These are phyloP conservation scores for Phymorhynchus buccinoides DNA, from an alignment of 1,140 invertebrate species.

Conservation along the genomic window DNA sequence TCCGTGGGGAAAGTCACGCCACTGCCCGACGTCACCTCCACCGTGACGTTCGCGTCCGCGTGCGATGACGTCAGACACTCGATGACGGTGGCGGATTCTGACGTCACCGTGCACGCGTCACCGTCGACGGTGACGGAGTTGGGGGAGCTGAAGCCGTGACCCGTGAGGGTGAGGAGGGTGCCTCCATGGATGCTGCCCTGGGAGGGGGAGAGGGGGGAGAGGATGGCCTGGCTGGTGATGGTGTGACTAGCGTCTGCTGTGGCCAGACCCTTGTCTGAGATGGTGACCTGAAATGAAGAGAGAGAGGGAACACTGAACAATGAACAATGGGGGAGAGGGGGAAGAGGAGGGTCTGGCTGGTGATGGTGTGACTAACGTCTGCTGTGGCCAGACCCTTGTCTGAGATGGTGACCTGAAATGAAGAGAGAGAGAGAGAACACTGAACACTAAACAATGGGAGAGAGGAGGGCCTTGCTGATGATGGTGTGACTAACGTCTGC, in stretches of 20 bases:
- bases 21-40: slow-evolving; percentile 46
- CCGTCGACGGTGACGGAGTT: slow-evolving; percentile 51
- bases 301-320: too few species aligned
- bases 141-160: slow-evolving; percentile 52
- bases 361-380: too few species aligned
- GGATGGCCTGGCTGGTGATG: slow-evolving; percentile 31
- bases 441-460: too few species aligned
- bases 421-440: too few species aligned
- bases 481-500: too few species aligned
- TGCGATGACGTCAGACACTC: slow-evolving; percentile 51
- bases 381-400: too few species aligned
- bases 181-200: slow-evolving; percentile 52
- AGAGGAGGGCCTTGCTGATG: too few species aligned
- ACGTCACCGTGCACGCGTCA: slow-evolving; percentile 17
- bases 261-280: not conserved
- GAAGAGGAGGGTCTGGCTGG: too few species aligned
- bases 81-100: slow-evolving; percentile 37
- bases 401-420: too few species aligned
- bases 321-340: too few species aligned
- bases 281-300: not conserved
- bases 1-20: slow-evolving; percentile 39
- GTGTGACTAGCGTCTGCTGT: slow-evolving; percentile 1
- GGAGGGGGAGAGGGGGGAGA: slow-evolving; percentile 40
- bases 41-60: slow-evolving; percentile 38
- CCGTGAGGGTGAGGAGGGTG: slow-evolving; percentile 45